phyloP scores from a whole-genome alignment of 2,113 vertebrate genomes.

The Sylvicapra grimmia region DNA sequence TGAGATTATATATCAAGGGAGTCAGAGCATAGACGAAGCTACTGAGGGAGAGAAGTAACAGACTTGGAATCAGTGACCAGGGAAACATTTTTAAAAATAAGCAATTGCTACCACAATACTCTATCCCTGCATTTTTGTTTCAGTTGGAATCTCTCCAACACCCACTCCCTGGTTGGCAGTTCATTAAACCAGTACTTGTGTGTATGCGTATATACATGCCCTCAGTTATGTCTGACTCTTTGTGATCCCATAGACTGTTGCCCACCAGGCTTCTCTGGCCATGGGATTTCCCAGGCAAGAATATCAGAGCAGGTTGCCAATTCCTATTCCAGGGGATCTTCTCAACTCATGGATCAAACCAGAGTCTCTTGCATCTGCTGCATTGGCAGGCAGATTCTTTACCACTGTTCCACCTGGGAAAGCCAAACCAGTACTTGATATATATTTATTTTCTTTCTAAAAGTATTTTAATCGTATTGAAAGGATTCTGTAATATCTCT shows the following conservation, averaged over 20 bases:
- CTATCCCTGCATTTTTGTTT: not conserved
- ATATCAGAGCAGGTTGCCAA: not conserved
- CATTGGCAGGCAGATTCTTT: not conserved
- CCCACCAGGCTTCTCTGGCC: not conserved
- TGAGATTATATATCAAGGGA: not conserved
- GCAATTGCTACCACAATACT: not conserved
- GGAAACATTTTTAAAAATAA: not conserved
- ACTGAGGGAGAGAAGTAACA: not conserved
- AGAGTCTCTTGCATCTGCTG: not conserved
- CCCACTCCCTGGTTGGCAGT: rapidly evolving
- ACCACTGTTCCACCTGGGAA: not conserved
- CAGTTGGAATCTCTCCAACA: not conserved
- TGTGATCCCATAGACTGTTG: not conserved
- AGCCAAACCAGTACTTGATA: not conserved
- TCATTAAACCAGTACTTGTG: not conserved
- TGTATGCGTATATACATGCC: not conserved
- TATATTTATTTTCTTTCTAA: not conserved
- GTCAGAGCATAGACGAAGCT: not conserved
- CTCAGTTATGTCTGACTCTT: not conserved
- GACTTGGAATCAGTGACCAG: not conserved
- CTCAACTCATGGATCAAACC: not conserved
- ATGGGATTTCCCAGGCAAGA: not conserved
- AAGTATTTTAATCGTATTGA: not conserved
- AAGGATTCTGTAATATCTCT: not conserved
- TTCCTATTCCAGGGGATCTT: not conserved